Conservation (phyloP, 2,888 invertebrate genomes). For the Agelastica alni region DNA sequence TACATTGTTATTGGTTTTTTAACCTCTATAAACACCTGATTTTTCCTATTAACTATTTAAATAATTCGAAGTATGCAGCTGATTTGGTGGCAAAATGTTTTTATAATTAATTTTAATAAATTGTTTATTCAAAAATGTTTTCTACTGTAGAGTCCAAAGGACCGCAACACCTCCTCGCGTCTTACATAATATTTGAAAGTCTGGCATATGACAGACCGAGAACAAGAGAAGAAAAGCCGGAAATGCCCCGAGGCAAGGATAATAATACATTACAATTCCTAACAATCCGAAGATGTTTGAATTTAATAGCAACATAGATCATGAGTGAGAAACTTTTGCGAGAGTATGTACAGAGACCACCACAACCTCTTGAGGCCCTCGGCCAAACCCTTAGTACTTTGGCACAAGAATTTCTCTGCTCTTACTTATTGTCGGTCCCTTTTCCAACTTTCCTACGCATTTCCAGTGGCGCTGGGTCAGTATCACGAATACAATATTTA, state of each 20-base stretch:
- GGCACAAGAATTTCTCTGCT: slow-evolving; percentile 52
- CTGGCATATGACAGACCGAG: slow-evolving; percentile 8
- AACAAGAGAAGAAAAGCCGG: slow-evolving; percentile 26
- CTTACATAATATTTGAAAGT: slow-evolving; percentile 11
- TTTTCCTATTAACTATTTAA: neutral
- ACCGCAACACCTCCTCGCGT: slow-evolving; percentile 4
- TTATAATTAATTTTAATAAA: too few relatives aligned
- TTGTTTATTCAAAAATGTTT: neutral
- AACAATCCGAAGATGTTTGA: slow-evolving; percentile 58
- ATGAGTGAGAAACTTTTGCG: slow-evolving; percentile 55
- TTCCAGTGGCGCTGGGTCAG: neutral
- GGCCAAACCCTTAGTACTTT: slow-evolving; percentile 42
- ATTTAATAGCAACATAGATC: slow-evolving; percentile 59
- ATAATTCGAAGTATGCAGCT: neutral
- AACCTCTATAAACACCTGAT: neutral
- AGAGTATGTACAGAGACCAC: slow-evolving; percentile 55
- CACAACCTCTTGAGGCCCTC: slow-evolving; percentile 55
- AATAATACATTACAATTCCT: slow-evolving; percentile 58
- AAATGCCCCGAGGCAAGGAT: slow-evolving; percentile 50
- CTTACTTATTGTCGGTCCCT: slow-evolving; percentile 2
- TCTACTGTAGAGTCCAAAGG: neutral
- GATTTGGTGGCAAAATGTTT: too few relatives aligned
- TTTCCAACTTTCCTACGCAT: slow-evolving; percentile 5
- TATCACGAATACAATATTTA: too few relatives aligned
- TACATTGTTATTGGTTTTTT: slow-evolving; percentile 1